Conservation (phyloP, 1,140 invertebrate species). For the Drosophila pallidifrons region DNA sequence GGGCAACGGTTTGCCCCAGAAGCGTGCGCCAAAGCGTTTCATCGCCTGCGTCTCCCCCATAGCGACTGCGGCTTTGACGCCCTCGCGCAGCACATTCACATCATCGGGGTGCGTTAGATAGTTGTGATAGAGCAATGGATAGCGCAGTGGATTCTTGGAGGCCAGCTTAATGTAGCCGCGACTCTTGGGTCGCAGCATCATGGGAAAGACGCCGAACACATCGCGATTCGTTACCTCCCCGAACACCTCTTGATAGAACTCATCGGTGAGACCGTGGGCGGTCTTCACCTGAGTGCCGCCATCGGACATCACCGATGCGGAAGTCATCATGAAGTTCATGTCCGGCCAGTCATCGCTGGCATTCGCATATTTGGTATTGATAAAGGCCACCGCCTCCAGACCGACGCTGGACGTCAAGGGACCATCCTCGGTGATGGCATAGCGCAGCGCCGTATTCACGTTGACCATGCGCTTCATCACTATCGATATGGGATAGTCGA, state of each 20-base stretch:
- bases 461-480: constrained; percentile 91
- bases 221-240: constrained; percentile 89
- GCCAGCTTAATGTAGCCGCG: constrained; percentile 91
- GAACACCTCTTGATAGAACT: constrained; percentile 92
- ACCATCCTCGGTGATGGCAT: constrained; percentile 91
- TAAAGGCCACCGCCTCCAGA: constrained; percentile 93
- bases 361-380: constrained; percentile 94
- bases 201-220: constrained; percentile 92
- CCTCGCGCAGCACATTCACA: constrained; percentile 91
- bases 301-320: constrained; percentile 92
- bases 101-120: constrained; percentile 94
- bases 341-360: constrained; percentile 94
- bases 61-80: constrained; percentile 93
- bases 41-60: constrained; percentile 90
- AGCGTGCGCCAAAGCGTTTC: constrained; percentile 90
- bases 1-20: constrained; percentile 90
- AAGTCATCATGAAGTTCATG: constrained; percentile 94
- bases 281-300: constrained; percentile 88
- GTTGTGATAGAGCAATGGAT: constrained; percentile 93
- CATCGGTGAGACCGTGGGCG: constrained; percentile 91
- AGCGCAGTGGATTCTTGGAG: constrained; percentile 92
- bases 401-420: constrained; percentile 93
- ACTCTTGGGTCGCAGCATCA: constrained; percentile 94
- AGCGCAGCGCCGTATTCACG: constrained; percentile 90
- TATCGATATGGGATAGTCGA: constrained; percentile 92